Evolutionary conservation across 2,888 invertebrate genomes (phyloP).

Genomic region (Athripsodes cinereus): DNA sequence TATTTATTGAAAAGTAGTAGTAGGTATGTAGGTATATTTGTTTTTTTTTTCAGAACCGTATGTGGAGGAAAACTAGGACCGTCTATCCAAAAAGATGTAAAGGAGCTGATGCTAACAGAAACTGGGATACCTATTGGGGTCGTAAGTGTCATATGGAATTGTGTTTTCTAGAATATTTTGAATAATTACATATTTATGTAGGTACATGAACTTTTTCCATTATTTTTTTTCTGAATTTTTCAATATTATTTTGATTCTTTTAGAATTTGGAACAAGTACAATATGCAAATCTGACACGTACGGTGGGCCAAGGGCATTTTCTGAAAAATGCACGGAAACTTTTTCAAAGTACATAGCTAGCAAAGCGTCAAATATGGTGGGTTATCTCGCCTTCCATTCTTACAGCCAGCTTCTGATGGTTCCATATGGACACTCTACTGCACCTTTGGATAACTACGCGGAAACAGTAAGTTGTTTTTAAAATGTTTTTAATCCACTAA

Average conservation of each 20-base stretch:
- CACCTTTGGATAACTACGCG: conserved; percentile 36
- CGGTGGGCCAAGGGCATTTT: conserved; percentile 46
- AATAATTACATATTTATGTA: too few relatives aligned
- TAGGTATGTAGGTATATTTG: too few relatives aligned
- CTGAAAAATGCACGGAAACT: conserved; percentile 50
- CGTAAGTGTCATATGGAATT: too few relatives aligned
- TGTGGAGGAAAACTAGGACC: conserved; percentile 64
- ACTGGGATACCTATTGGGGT: conserved; percentile 45
- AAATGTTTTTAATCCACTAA: too few relatives aligned
- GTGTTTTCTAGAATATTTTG: too few relatives aligned
- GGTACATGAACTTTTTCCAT: too few relatives aligned
- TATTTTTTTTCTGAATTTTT: too few relatives aligned
- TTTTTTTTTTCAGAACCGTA: conserved; percentile 45
- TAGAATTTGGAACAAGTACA: conserved; percentile 41
- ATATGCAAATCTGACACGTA: conserved; percentile 48
- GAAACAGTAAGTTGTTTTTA: conserved; percentile 37
- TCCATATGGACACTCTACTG: conserved; percentile 43
- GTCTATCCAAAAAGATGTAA: conserved; percentile 28
- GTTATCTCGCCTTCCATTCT: conserved; percentile 53
- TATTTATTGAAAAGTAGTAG: too few relatives aligned
- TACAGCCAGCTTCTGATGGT: conserved; percentile 49
- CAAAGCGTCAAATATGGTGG: conserved; percentile 36
- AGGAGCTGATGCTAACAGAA: conserved; percentile 51
- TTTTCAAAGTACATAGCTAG: conserved; percentile 37
- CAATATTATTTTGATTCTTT: too few relatives aligned